Evolutionary conservation across 92 coral and sea anemone genomes (phyloP), one percentile per base, ranked within the genome.

Genomic region (Micromussa lordhowensis): DNA sequence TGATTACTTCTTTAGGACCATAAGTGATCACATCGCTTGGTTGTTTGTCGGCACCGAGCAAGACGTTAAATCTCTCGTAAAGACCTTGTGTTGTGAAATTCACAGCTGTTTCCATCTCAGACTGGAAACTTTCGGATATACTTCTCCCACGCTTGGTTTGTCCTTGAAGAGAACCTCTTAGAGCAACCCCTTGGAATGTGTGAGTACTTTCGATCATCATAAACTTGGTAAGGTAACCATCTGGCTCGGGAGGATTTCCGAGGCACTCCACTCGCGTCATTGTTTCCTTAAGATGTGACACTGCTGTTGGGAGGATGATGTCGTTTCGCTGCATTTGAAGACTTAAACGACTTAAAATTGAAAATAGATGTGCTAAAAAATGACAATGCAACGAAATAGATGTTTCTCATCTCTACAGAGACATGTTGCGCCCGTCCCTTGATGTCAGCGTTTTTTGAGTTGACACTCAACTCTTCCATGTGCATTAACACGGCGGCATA

Each of bases 351-450:
- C 92, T 83, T 66, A 89, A 51, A 77, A 83, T 89, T n/a, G 68
- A 30, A 32, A 89, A 89, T 32, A 89, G 68, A 51, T 89, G 85
- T 49, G 88, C 92, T 77, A 89, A 83, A 31, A 89, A 89, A 77
- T 89, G 92, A 78, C 85, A 89, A 83, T 78, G 92, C 92, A 77
- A 81, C 81, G 51, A 89, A 89, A 73, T 89, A 88, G 58, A 77
- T 10, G 16, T 77, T 68, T n/a, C 77, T 89, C 88, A 89, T 83
- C 68, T 89, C 68, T 21, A 8, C 51, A 51, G 68, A 72, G 21
- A 89, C 61, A 34, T 77, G 82, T 24, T 79, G 85, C 14, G 85
- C 92, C 40, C 88, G 29, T 7, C 92, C 88, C 44, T 75, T 49
- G 73, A 89, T 83, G 55, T 89, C 85, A 4, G 85, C 92, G 48